These are phyloP conservation scores for Anoplopoma fimbria DNA, from an alignment of 2,113 vertebrate species.

Conservation along the genomic window DNA sequence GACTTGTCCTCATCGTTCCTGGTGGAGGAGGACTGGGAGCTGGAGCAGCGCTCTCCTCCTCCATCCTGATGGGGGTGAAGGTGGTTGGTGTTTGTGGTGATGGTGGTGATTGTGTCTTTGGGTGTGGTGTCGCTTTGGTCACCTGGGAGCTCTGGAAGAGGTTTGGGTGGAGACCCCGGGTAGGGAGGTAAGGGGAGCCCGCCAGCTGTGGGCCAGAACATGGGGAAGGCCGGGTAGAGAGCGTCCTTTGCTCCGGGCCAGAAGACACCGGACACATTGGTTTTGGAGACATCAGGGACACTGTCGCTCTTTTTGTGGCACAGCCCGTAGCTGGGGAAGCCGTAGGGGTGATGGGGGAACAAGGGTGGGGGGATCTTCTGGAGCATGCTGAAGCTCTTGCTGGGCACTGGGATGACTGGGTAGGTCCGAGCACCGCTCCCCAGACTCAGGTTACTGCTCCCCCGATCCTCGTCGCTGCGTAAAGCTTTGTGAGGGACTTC, in stretches of 20 bases:
- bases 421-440: conserved; percentile 87
- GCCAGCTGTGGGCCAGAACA: conserved; percentile 93
- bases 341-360: conserved; percentile 91
- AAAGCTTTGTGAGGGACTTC: conserved; percentile 86
- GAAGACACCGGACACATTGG: conserved; percentile 77
- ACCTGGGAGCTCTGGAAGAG: conserved; percentile 83
- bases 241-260: conserved; percentile 85
- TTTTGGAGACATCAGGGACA: conserved; percentile 77
- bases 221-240: conserved; percentile 92
- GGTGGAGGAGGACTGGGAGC: conserved; percentile 83
- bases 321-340: conserved; percentile 93
- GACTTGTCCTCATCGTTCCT: conserved; percentile 87
- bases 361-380: conserved; percentile 93
- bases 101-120: too few species aligned
- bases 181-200: conserved; percentile 89
- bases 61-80: conserved; percentile 74
- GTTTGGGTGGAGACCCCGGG: conserved; percentile 86
- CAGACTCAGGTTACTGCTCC: conserved; percentile 73
- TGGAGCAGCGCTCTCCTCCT: conserved; percentile 83
- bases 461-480: conserved; percentile 82
- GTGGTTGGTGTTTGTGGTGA: conserved; percentile 45
- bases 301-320: conserved; percentile 93
- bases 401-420: conserved; percentile 95
- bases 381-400: conserved; percentile 93
- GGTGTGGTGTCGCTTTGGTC: conserved; percentile 86